phyloP scores from a whole-genome alignment of 2,797 vertebrate species.

The Micrastur ruficollis region DNA sequence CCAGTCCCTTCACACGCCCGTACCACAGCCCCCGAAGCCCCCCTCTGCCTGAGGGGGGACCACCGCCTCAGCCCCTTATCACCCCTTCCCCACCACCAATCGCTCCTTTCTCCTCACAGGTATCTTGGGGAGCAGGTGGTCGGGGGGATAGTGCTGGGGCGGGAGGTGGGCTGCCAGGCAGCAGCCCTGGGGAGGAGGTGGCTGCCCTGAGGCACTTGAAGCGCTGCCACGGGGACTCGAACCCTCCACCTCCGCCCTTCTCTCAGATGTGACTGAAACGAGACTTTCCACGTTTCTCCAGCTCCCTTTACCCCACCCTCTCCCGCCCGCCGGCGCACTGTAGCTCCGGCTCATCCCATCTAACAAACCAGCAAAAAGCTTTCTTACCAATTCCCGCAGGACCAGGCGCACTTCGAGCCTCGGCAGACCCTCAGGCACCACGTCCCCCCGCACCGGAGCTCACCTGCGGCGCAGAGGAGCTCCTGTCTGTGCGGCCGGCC shows the following conservation, averaged over 20 bases:
- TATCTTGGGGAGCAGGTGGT: rapidly evolving
- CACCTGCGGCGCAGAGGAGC: too few relatives aligned
- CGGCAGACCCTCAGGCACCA: not conserved
- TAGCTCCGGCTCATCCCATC: not conserved
- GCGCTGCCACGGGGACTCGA: not conserved
- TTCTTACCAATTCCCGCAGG: not conserved
- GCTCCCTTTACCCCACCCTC: too few relatives aligned
- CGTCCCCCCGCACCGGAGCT: not conserved
- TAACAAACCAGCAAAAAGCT: too few relatives aligned
- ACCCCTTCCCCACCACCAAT: rapidly evolving
- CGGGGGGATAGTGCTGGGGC: rapidly evolving
- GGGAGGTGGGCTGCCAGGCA: not conserved
- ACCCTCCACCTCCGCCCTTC: not conserved
- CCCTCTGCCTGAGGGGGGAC: rapidly evolving
- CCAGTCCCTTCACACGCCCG: rapidly evolving
- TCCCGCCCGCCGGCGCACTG: rapidly evolving
- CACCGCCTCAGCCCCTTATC: not conserved
- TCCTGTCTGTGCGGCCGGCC: rapidly evolving
- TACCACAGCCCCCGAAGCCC: rapidly evolving
- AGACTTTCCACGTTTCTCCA: not conserved
- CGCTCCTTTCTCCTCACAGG: rapidly evolving
- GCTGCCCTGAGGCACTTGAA: rapidly evolving
- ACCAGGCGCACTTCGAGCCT: not conserved
- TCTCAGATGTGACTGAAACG: rapidly evolving
- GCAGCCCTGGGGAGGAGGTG: too few relatives aligned